Evolutionary conservation across 23 tunicate species (phyloP).

Genomic region (Oikopleura dioica): DNA sequence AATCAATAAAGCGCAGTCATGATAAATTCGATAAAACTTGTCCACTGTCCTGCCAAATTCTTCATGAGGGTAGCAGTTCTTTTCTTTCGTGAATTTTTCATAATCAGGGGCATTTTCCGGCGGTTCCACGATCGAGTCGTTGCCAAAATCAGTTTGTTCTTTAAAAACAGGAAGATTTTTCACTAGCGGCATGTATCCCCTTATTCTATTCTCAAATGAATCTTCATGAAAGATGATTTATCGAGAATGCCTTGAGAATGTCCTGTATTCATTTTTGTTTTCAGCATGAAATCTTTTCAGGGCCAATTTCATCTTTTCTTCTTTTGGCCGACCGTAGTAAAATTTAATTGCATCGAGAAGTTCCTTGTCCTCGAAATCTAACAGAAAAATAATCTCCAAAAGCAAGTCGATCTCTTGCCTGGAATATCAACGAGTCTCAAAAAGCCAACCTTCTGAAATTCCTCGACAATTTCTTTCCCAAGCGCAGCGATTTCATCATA

Average conservation of each 20-base stretch:
- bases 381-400: too few species aligned
- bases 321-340: neutral
- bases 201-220: neutral
- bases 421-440: conserved; percentile 2
- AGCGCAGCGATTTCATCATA: too few species aligned
- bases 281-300: neutral
- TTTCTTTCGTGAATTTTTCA: neutral
- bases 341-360: neutral
- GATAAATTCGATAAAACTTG: neutral
- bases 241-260: neutral
- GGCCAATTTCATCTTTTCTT: conserved; percentile 7
- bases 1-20: neutral
- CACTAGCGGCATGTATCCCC: neutral
- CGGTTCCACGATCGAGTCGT: too few species aligned
- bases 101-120: too few species aligned
- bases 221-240: neutral
- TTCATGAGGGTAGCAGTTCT: neutral
- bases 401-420: too few species aligned
- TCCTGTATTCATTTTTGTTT: conserved; percentile 1
- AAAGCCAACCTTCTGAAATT: neutral
- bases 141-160: conserved; percentile 12
- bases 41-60: neutral
- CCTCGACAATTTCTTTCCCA: neutral
- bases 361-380: neutral
- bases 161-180: neutral